phyloP scores from a whole-genome alignment of 2,113 vertebrate species.

The Falco punctatus region DNA sequence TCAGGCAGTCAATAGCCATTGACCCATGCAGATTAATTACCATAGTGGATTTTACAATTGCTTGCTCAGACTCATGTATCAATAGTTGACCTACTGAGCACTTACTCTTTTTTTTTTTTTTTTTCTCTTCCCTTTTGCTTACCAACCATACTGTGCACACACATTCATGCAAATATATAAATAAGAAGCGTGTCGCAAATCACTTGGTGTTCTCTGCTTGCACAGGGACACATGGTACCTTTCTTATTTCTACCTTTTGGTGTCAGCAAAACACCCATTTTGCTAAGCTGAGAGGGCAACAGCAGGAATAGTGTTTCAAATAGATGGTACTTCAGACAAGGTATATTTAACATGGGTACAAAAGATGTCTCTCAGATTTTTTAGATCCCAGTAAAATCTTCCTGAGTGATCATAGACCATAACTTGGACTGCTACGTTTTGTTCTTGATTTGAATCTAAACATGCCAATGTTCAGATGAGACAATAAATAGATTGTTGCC shows the following conservation, averaged over 20 bases:
- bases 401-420: neutral
- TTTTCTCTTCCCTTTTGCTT: neutral
- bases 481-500: neutral
- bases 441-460: neutral
- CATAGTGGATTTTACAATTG: constrained; percentile 54
- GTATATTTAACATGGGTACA: neutral
- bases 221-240: neutral
- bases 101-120: neutral
- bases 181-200: neutral
- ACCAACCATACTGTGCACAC: neutral
- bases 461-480: neutral
- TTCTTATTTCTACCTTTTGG: constrained; percentile 38
- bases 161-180: neutral
- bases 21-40: constrained; percentile 70
- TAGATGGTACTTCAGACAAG: neutral
- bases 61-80: constrained; percentile 59
- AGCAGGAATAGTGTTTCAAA: neutral
- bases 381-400: neutral
- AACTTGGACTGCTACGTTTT: neutral
- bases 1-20: constrained; percentile 61
- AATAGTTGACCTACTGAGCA: constrained; percentile 48
- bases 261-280: constrained; percentile 54
- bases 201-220: neutral
- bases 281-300: neutral
- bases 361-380: neutral